A percentile compares a stretch with the other conserved stretches of the same genome.
Conservation (phyloP, 2,797 vertebrate genomes). For the Sebastes matsubarae region DNA sequence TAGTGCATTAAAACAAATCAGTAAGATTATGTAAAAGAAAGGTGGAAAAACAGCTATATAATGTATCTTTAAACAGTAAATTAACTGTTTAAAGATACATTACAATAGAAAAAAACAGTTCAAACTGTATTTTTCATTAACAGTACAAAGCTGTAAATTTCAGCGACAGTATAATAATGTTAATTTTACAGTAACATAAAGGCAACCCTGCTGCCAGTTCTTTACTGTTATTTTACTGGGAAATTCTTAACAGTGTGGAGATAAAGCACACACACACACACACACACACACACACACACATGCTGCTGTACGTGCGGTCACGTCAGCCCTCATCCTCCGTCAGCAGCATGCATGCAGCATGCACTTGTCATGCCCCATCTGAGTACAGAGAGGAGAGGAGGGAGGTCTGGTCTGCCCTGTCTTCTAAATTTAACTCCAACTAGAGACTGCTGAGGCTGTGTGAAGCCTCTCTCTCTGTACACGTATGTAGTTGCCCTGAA, state of each 20-base stretch:
- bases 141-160: too few relatives aligned
- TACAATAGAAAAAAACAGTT: too few relatives aligned
- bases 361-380: conserved; percentile 53
- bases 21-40: too few relatives aligned
- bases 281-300: not conserved
- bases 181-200: too few relatives aligned
- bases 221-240: too few relatives aligned
- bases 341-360: conserved; percentile 38
- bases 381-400: conserved; percentile 25
- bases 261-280: not conserved
- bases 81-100: too few relatives aligned
- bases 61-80: too few relatives aligned
- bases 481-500: not conserved
- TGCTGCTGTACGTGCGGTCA: not conserved
- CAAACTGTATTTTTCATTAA: too few relatives aligned
- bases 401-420: conserved; percentile 23
- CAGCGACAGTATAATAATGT: too few relatives aligned
- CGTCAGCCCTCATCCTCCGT: conserved; percentile 23
- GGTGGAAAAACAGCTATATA: too few relatives aligned
- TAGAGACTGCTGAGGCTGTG: not conserved
- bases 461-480: not conserved
- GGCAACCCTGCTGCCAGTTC: too few relatives aligned
- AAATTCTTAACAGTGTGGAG: not conserved
- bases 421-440: conserved; percentile 74
- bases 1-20: too few relatives aligned